Base-by-base conservation (phyloP, 2,113 vertebrate species). In the Candoia aspera region DNA sequence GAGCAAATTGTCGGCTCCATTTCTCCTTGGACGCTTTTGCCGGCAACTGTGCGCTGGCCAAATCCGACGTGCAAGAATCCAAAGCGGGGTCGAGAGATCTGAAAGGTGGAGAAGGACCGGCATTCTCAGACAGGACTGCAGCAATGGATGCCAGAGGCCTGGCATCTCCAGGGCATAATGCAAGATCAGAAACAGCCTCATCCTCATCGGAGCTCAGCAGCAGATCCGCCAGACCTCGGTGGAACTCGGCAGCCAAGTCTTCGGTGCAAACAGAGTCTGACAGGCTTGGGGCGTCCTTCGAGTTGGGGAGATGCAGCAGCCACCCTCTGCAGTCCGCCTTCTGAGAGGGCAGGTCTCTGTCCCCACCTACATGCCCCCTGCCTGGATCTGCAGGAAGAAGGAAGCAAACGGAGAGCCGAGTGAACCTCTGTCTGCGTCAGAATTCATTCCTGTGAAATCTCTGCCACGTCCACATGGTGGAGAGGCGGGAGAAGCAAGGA, bases 161-260 rank as follows among this genome's bases (percentile, higher is more conserved):
- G 11, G 19, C 6, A 5, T 9, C 29, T 9, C 42, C 10, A 33
- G 87, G 4, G n/a, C 73, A 64, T 55, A 64, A 86, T 0, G 12
- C 19, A 0, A n/a, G 60, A 2, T 26, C 26, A 21, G 37, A 49
- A 13, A 90, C 1, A 0, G 84, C 93, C n/a, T 79, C 62, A 26
- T 92, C 91, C 46, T 59, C 93, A 58, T 55, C 29, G 0, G 46
- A 92, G 54, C 68, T 64, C 73, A n/a, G 68, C 90, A 49, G 91
- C 0, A 96, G 49, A 6, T 97, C 97, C 2, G 97, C 95, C 97
- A 97, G 97, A 73, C 95, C 95, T 15, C 98, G 96, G 29, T 42
- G 86, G 95, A 98, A 98, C 37, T 95, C 90, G 26, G 92, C 83
- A 29, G 95, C 96, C 0, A 98, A 98, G 94, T 98, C 98, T 91